Base-by-base conservation (phyloP, 2,113 vertebrate genomes). In the Charina bottae region DNA sequence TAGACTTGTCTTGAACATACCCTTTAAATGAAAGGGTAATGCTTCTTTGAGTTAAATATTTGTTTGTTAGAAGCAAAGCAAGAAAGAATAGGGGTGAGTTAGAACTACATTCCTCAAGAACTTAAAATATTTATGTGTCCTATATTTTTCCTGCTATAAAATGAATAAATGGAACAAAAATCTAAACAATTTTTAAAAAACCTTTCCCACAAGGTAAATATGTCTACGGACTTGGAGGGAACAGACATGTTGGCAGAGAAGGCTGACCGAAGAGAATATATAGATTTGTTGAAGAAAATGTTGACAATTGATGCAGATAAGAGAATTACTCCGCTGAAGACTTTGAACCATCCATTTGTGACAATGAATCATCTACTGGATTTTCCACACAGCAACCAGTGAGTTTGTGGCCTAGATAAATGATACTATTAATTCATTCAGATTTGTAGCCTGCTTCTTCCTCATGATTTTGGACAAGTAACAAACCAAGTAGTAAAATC, bases 221-320 rank as follows among this genome's bases (percentile, higher is more conserved):
- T 99, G 98, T 99, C 99, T 64, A 99, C 98, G 55, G 99, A 98
- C 97, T 98, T 99, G 96, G 99, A 99, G 94, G 99, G 99, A 93
- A 99, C 99, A 0, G 99, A 99, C 95, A 98, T 99, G 97, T 97
- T 99, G 98, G 99, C 99, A 56, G 99, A 99, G 98, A 99, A 99
- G 96, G 99, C 99, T 3, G 99, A 99, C 96, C 96, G 99, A 56
- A 98, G 99, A 95, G 99, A 99, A 95, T 99, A 99, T 91, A 99
- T 99, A 93, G 99, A 99, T 96, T 97, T 99, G 96, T 97, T 99
- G 96, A 99, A 99, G 97, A 99, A 99, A 97, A 99, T 99, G 99
- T 97, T 99, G 96, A 99, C 99, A 0, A 98, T 99, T 90, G 99
- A 99, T 94, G 98, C 99, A 86, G 99, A 99, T 97, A 99, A 99